A percentile compares a stretch with the other conserved stretches of the same genome.
Conservation (phyloP, 2,113 vertebrate genomes). For the Choloepus hoffmanni region DNA sequence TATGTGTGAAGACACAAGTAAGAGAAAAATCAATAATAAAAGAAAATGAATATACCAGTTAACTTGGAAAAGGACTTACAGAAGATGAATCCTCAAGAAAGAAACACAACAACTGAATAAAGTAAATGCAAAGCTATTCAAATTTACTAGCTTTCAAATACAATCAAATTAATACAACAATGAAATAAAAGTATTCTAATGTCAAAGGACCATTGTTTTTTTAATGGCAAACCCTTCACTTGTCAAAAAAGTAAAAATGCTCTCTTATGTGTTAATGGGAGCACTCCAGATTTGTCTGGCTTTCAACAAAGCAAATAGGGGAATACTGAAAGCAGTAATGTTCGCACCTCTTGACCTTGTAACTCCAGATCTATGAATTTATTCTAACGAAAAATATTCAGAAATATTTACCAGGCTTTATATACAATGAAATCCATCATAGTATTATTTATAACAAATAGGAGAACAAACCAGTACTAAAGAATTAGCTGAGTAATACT, state of each 20-base stretch:
- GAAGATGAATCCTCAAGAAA: neutral
- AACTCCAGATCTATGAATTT: constrained; percentile 2
- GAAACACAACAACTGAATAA: neutral
- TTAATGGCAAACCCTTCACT: neutral
- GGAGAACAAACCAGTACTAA: neutral
- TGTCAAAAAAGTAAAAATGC: neutral
- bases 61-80: neutral
- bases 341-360: neutral
- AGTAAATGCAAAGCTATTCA: neutral
- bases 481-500: constrained; percentile 1
- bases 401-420: constrained; percentile 2
- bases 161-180: neutral
- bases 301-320: constrained; percentile 63
- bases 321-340: constrained; percentile 4
- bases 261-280: neutral
- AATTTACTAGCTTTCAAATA: neutral
- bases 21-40: neutral
- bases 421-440: neutral
- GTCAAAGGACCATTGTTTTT: neutral
- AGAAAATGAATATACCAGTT: neutral
- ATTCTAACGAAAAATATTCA: constrained; percentile 21
- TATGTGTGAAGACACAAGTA: neutral
- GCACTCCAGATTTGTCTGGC: constrained; percentile 12
- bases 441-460: neutral
- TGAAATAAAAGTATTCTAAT: neutral